These are phyloP conservation scores for Sinocyclocheilus rhinocerous DNA, from an alignment of 2,113 vertebrate species.

Conservation along the genomic window DNA sequence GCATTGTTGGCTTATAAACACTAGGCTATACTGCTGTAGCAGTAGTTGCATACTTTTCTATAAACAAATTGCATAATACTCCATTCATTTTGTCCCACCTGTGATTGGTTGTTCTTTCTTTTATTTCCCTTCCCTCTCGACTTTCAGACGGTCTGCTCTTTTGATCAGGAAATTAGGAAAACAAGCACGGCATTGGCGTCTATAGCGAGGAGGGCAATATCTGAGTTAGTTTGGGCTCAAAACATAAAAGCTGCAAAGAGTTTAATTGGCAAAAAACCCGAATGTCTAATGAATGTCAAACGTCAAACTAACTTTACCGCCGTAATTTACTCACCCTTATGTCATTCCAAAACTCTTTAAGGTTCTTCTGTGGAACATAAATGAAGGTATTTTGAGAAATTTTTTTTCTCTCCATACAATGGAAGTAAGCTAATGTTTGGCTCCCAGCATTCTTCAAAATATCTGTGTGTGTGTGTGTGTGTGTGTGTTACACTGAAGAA, in stretches of 20 bases:
- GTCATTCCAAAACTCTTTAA: background rate
- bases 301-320: no score
- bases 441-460: no score
- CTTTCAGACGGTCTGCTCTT: background rate
- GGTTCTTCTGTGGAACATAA: background rate
- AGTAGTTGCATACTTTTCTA: background rate
- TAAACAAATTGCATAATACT: background rate
- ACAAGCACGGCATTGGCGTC: background rate
- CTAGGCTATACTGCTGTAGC: background rate
- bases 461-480: no score
- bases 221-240: no score
- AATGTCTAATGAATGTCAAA: no score
- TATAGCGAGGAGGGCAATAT: background rate
- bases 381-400: background rate
- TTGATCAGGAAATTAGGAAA: background rate
- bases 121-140: background rate
- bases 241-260: no score
- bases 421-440: background rate
- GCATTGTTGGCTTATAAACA: background rate
- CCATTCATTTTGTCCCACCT: slow-evolving; percentile 1
- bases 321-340: background rate
- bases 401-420: background rate
- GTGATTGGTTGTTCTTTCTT: background rate
- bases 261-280: no score
- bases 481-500: background rate